Base-by-base conservation (phyloP, 2,113 vertebrate genomes). In the Delphinus delphis region DNA sequence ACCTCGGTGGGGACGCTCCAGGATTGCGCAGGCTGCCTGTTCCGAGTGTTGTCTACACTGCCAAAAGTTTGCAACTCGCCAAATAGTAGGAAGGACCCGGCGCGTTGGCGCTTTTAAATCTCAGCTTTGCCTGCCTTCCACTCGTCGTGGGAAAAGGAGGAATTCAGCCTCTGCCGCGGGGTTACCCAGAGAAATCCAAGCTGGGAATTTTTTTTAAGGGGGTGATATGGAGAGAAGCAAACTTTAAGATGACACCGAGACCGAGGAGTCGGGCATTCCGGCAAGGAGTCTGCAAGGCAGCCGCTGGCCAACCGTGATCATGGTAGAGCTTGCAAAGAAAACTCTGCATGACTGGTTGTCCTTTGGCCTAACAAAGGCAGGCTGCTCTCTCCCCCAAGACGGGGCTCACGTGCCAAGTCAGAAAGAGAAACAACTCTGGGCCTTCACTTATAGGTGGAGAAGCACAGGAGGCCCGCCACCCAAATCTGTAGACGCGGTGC, bases 291-390 rank as follows among this genome's bases (percentile, higher is more conserved):
- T 86, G 41, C 47, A 85, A 96, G 97, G 95, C 73, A 97, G 95
- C 70, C 68, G 77, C 96, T 92, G 94, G 87, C 89, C 95, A 83
- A 85, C 85, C 93, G 74, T 36, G 96, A 76, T 89, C 95, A 81
- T 33, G 65, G 95, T 92, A 97, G 96, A 92, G 93, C 91, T 82
- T 41, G 93, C 96, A 86, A 84, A 97, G 96, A 93, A 97, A 98
- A 94, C 95, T 88, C 93, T 73, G 96, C 33, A 50, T 38, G 96
- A 84, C 97, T 88, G 92, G 67, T 96, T 96, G 97, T 86, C 93
- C 95, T 98, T 97, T 96, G 90, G 96, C 96, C 93, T 97, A 97
- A 98, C 98, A 98, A 98, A 98, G 98, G 96, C 97, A 96, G 98
- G 83, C 98, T 94, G 98, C 96, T 97, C 71, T 55, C 65, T 96